Evolutionary conservation across 2,797 vertebrate genomes (phyloP).

Genomic region (Mus spretus): DNA sequence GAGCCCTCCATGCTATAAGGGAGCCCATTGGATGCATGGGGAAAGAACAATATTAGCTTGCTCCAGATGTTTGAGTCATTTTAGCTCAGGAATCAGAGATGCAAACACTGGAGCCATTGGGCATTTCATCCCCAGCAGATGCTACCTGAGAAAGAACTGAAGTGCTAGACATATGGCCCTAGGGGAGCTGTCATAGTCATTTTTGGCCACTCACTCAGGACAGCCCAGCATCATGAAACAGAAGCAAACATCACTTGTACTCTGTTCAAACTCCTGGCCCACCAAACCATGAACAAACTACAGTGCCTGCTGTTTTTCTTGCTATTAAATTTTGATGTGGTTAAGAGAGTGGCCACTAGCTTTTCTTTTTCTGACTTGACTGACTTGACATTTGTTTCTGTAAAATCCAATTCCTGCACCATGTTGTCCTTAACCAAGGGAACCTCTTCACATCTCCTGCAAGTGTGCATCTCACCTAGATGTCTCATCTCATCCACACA

Average conservation of each 20-base stretch:
- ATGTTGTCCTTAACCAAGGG: neutral
- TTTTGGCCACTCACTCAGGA: conserved; percentile 16
- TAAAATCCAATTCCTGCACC: neutral
- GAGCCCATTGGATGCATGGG: neutral
- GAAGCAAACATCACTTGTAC: neutral
- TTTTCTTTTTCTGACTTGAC: conserved; percentile 24
- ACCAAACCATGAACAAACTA: neutral
- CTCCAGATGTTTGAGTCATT: neutral
- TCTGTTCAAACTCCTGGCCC: neutral
- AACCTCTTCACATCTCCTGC: neutral
- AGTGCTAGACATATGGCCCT: neutral
- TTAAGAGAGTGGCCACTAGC: neutral
- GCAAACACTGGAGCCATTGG: neutral
- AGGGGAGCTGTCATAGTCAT: neutral
- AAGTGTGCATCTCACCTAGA: neutral
- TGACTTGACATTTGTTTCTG: neutral
- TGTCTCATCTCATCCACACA: neutral
- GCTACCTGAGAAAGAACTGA: neutral
- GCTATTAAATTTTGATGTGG: neutral
- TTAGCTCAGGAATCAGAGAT: neutral
- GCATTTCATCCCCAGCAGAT: neutral
- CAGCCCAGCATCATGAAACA: conserved; percentile 27
- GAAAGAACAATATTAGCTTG: neutral
- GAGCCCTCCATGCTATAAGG: neutral
- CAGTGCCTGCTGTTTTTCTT: conserved; percentile 6